Conservation (phyloP, 1,140 invertebrate genomes). For the Bombus sylvicola region DNA sequence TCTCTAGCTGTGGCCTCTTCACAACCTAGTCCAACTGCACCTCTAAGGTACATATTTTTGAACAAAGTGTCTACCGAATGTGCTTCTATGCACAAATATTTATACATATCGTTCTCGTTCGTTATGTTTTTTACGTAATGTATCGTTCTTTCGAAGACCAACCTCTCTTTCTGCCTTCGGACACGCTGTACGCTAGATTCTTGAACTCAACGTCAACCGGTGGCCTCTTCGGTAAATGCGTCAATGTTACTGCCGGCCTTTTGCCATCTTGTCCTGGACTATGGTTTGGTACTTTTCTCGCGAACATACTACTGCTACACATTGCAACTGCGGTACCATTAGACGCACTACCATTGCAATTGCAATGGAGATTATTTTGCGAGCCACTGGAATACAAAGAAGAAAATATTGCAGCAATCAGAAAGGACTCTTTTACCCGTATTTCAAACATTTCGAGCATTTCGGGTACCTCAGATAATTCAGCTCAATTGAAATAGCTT, state of each 20-base stretch:
- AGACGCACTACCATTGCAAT: conserved; percentile 85
- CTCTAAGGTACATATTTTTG: conserved; percentile 37
- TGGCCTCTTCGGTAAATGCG: conserved; percentile 90
- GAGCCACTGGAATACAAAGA: conserved; percentile 84
- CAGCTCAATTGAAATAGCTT: not conserved
- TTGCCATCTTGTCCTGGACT: conserved; percentile 80
- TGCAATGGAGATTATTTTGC: conserved; percentile 85
- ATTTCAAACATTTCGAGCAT: not conserved
- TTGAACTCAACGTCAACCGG: conserved; percentile 94
- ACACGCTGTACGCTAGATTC: conserved; percentile 92
- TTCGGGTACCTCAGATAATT: not conserved
- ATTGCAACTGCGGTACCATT: conserved; percentile 81
- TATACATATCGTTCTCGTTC: not conserved
- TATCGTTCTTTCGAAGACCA: conserved; percentile 20
- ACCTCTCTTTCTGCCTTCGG: conserved; percentile 91
- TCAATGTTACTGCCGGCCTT: conserved; percentile 84
- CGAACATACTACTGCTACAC: conserved; percentile 81
- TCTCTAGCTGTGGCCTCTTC: conserved; percentile 55
- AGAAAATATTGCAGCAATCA: not conserved
- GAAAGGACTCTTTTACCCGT: not conserved
- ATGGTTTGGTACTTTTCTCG: conserved; percentile 87
- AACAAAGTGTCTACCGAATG: conserved; percentile 46
- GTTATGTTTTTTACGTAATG: not conserved
- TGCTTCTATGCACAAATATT: too few species aligned
- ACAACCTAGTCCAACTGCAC: conserved; percentile 57